These are phyloP conservation scores for Ctenopoma kingsleyae DNA, from an alignment of 2,797 vertebrate species.

Conservation along the genomic window DNA sequence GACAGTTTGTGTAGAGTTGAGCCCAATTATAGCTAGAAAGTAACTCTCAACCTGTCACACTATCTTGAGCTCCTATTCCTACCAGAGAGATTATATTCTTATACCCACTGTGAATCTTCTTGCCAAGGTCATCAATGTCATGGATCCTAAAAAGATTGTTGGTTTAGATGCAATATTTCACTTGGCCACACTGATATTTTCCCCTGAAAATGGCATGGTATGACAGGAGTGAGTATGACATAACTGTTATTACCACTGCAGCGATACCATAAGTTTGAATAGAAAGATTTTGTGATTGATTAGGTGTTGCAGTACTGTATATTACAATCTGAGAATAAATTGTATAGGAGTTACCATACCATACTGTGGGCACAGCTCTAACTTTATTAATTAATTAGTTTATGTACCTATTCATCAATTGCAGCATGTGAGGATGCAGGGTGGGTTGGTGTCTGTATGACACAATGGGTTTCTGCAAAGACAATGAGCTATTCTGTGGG, in stretches of 20 bases:
- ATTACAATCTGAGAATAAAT: not conserved
- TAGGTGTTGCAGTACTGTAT: not conserved
- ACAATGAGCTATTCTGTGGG: slow-evolving; percentile 1
- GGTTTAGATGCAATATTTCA: slow-evolving; percentile 16
- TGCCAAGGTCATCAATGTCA: slow-evolving; percentile 40
- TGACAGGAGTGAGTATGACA: not conserved
- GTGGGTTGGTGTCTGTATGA: slow-evolving; percentile 7
- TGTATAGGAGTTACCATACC: no score
- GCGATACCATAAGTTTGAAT: not conserved
- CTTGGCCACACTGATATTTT: slow-evolving; percentile 12
- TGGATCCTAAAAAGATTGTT: slow-evolving; percentile 12
- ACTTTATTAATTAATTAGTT: not conserved
- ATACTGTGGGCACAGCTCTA: not conserved
- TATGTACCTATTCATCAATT: not conserved
- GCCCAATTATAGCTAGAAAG: slow-evolving; percentile 50
- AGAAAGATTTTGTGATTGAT: not conserved
- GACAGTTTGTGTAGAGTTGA: slow-evolving; percentile 57
- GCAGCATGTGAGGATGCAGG: not conserved
- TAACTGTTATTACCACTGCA: slow-evolving; percentile 3
- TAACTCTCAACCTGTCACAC: slow-evolving; percentile 50
- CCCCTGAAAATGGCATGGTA: slow-evolving; percentile 5
- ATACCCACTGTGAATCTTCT: slow-evolving; percentile 12
- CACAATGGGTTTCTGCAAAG: slow-evolving; percentile 5
- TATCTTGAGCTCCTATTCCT: slow-evolving; percentile 28
- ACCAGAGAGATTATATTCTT: slow-evolving; percentile 32